Base-by-base conservation (phyloP, 2,113 vertebrate genomes). In the Lasiurus borealis region DNA sequence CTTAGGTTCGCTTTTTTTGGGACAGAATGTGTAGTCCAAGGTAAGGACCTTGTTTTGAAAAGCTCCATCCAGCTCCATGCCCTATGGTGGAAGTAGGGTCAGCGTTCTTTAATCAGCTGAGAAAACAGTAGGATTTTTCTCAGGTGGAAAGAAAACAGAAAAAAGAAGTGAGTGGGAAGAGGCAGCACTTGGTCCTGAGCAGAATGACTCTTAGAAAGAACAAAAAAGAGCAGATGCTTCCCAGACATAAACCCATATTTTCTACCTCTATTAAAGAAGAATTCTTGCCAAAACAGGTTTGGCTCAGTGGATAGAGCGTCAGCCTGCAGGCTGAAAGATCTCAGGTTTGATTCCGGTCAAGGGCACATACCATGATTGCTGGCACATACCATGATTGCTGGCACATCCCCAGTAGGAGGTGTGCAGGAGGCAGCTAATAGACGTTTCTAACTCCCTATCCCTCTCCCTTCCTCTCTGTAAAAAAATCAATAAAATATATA, bases 51-150 rank as follows among this genome's bases (percentile, higher is more conserved):
- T 92, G 59, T 23, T 82, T 91, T 86, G 69, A 85, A 13, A 52
- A 52, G 12, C 88, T 81, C 29, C n/a, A 31, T 36, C 25, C 6
- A n/a, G 44, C 13, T 57, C 54, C 46, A 11, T 15, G 50, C 54
- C n/a, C 69, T 80, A 21, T 83, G 44, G 29, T 40, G 10, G 54
- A 82, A 82, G 75, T 12, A 54, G 73, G n/a, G 31, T 84, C 27
- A 83, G 44, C 4, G n/a, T 34, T 46, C 68, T 85, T 78, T 75
- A 69, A 69, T 66, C 50, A 83, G 15, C 4, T 80, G 46, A 76
- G 83, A 87, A 96, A 93, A 85, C 1, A 81, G 34, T 34, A 36
- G 44, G 31, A 18, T 81, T 88, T 94, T 88, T 52, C 64, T 84
- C 48, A 83, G 64, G 29, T 62, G 50, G 54, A 10, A 40, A 23